Base-by-base conservation (phyloP, 2,797 vertebrate species). In the Pogoniulus pusillus region DNA sequence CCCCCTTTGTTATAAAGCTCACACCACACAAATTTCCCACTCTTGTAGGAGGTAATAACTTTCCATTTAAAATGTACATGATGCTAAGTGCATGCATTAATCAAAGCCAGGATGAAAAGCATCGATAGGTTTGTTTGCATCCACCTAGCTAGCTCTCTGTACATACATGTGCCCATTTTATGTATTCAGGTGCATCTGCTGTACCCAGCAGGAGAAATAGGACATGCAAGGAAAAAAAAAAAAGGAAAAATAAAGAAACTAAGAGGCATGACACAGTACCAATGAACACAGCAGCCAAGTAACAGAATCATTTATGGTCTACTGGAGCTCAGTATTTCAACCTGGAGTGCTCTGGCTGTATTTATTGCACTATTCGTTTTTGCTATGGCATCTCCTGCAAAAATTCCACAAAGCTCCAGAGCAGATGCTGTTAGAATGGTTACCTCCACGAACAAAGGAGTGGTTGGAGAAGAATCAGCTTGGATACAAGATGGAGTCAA, bases 401-500 rank as follows among this genome's bases (percentile, higher is more conserved):
- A 80, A 82, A 88, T 11, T 30, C 75, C 45, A 20, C 53, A 60
- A 64, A 53, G 78, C 81, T 62, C 83, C 84, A 75, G 82, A 72
- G 10, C 22, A 53, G 58, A 47, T 7, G 12, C 20, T 74, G 62
- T 7, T 75, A 3, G 2, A 74, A 62, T 4, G n/a, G 72, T 69
- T 58, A 69, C 35, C 79, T 77, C 73, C 66, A 64, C 0, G 7
- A 90, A 95, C 89, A 78, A 83, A 78, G 91, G 79, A 90, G 83
- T 26, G 8, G 84, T 2, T 73, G 3, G 2, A 2, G 6, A 76
- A 68, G 75, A 85, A 80, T 59, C 93, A 77, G 84, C 76, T 20
- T 27, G 18, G 2, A 89, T 85, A 82, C 95, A 96, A 96, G 96
- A 96, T 94, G 95, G 95, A 96, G 94, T 89, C 95, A 92, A 83